phyloP scores from a whole-genome alignment of 92 coral and sea anemone genomes.

The Epizoanthus fatuus region DNA sequence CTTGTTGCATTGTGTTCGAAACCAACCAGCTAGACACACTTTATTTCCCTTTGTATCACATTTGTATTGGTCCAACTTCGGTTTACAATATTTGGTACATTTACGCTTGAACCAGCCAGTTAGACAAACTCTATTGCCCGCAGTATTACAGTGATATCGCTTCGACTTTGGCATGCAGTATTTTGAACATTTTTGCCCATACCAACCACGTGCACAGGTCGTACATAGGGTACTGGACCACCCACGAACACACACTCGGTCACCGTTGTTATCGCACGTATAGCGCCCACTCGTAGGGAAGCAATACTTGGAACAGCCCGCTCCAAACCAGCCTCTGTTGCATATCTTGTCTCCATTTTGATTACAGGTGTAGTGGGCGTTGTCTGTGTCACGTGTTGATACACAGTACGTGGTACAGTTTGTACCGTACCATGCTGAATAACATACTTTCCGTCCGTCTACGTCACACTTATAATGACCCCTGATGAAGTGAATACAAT shows the following conservation, averaged over 20 bases:
- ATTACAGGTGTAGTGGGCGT: constrained; percentile 22
- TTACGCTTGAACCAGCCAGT: constrained; percentile 41
- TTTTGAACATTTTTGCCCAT: constrained; percentile 19
- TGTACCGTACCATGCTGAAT: constrained; percentile 35
- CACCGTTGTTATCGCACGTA: constrained; percentile 30
- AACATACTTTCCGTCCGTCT: constrained; percentile 30
- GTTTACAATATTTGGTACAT: constrained; percentile 59
- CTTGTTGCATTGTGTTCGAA: constrained; percentile 44
- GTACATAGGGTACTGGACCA: constrained; percentile 28
- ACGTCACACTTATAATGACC: constrained; percentile 26
- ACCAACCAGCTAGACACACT: constrained; percentile 56
- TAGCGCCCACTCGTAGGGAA: constrained; percentile 2
- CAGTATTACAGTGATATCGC: constrained; percentile 5
- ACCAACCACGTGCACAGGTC: constrained; percentile 40
- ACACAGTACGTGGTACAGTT: constrained; percentile 42
- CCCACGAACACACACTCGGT: constrained; percentile 26
- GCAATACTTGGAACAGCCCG: constrained; percentile 21
- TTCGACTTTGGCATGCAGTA: constrained; percentile 11
- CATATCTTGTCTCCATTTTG: constrained; percentile 37
- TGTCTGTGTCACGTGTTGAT: neutral
- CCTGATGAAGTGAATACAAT: neutral
- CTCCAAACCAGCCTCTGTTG: constrained; percentile 28
- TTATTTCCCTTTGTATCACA: constrained; percentile 55
- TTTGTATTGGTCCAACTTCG: constrained; percentile 48
- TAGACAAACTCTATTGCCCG: constrained; percentile 7